Evolutionary conservation across 1,140 invertebrate genomes (phyloP).

Genomic region (Drosophila simulans): DNA sequence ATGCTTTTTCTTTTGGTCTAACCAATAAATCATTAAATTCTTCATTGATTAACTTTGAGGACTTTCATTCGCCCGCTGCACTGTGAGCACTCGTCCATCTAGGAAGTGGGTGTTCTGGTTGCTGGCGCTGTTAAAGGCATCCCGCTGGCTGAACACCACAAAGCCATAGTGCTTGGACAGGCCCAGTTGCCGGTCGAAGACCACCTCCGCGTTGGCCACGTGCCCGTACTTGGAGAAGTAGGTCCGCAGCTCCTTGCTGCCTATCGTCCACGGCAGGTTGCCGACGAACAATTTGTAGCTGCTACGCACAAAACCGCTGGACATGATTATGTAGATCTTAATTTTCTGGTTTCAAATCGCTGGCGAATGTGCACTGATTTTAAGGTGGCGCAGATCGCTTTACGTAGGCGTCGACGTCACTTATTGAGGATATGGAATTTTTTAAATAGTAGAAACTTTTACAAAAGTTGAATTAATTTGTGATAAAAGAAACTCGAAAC

Average conservation of each 20-base stretch:
- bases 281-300: slow-evolving; percentile 88
- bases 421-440: not conserved
- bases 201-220: slow-evolving; percentile 87
- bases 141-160: slow-evolving; percentile 87
- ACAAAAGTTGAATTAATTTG: no score
- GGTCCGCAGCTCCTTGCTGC: slow-evolving; percentile 88
- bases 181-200: slow-evolving; percentile 91
- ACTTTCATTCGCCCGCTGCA: slow-evolving; percentile 71
- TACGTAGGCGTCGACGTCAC: not conserved
- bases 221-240: slow-evolving; percentile 92
- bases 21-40: slow-evolving; percentile 1
- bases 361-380: no score
- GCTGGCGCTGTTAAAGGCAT: slow-evolving; percentile 74
- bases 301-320: slow-evolving; percentile 75
- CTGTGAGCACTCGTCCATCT: slow-evolving; percentile 78
- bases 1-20: not conserved
- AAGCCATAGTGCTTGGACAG: slow-evolving; percentile 90
- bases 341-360: not conserved
- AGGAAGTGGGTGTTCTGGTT: slow-evolving; percentile 79
- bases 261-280: slow-evolving; percentile 92
- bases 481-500: no score
- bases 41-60: slow-evolving; percentile 2
- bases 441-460: no score
- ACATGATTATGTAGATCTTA: slow-evolving; percentile 40
- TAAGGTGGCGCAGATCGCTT: not conserved